These are phyloP conservation scores for Andrena flavipes DNA, from an alignment of 2,888 invertebrate genomes.

Conservation along the genomic window DNA sequence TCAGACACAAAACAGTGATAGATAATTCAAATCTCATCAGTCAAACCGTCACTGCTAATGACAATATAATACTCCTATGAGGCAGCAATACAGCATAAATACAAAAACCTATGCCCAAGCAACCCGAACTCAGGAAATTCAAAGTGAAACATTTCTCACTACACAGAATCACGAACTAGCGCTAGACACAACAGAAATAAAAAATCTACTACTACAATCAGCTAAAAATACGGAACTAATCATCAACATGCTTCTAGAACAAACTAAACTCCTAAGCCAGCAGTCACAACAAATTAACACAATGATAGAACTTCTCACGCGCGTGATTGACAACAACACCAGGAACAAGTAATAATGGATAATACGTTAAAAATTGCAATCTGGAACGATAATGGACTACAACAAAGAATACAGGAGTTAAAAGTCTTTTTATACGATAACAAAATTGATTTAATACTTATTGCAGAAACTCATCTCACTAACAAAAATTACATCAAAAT, in stretches of 20 bases:
- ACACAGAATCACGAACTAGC: not conserved
- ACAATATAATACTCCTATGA: not conserved
- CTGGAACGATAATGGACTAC: conserved; percentile 17
- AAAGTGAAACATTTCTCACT: not conserved
- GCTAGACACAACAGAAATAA: not conserved
- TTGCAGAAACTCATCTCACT: conserved; percentile 11
- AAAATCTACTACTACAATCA: conserved; percentile 8
- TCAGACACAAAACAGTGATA: not conserved
- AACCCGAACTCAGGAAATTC: not conserved
- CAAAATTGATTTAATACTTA: conserved; percentile 16
- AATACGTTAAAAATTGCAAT: conserved; percentile 1
- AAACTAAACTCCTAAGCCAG: conserved; percentile 19
- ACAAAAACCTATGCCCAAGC: conserved; percentile 5
- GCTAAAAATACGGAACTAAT: conserved; percentile 31
- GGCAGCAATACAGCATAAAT: not conserved
- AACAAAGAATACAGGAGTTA: conserved; percentile 12
- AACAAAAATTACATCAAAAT: conserved; percentile 58
- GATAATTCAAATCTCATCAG: not conserved
- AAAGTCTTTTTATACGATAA: conserved; percentile 2
- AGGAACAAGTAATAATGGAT: conserved; percentile 2
- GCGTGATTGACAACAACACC: not conserved
- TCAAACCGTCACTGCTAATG: not conserved
- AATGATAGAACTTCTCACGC: conserved; percentile 14
- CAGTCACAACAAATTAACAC: conserved; percentile 18
- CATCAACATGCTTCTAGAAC: conserved; percentile 14